These are phyloP conservation scores for Drosophila pruinosa DNA, from an alignment of 1,140 invertebrate genomes.

Conservation along the genomic window DNA sequence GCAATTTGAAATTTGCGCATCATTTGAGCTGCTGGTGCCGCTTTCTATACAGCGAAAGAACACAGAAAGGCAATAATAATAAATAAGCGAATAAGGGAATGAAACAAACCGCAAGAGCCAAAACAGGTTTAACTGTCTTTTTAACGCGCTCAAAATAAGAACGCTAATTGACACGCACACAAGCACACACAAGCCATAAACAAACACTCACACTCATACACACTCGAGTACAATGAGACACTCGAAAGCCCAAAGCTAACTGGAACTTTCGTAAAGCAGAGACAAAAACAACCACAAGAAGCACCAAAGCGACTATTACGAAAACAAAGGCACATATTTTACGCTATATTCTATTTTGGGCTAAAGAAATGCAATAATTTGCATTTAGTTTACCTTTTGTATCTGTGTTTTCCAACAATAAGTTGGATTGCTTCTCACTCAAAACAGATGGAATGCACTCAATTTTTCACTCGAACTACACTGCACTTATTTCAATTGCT, in stretches of 20 bases:
- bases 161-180: slow-evolving; percentile 67
- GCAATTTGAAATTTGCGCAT: slow-evolving; percentile 8
- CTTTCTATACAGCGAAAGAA: slow-evolving; percentile 28
- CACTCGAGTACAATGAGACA: background rate
- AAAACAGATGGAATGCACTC: slow-evolving; percentile 26
- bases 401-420: slow-evolving; percentile 23
- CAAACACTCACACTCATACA: slow-evolving; percentile 23
- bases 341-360: slow-evolving; percentile 40
- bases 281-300: slow-evolving; percentile 16
- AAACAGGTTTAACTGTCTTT: slow-evolving; percentile 70
- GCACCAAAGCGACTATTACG: slow-evolving; percentile 11
- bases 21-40: background rate
- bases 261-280: slow-evolving; percentile 61
- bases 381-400: slow-evolving; percentile 16
- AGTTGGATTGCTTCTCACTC: slow-evolving; percentile 9
- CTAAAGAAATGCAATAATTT: slow-evolving; percentile 20
- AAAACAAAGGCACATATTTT: slow-evolving; percentile 27
- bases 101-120: slow-evolving; percentile 34
- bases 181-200: slow-evolving; percentile 37
- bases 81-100: slow-evolving; percentile 40
- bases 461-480: slow-evolving; percentile 33
- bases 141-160: slow-evolving; percentile 53
- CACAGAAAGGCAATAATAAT: slow-evolving; percentile 34
- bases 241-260: slow-evolving; percentile 46
- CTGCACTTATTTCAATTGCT: slow-evolving; percentile 6